phyloP scores from a whole-genome alignment of 92 coral and sea anemone genomes.

The Montipora capitata region DNA sequence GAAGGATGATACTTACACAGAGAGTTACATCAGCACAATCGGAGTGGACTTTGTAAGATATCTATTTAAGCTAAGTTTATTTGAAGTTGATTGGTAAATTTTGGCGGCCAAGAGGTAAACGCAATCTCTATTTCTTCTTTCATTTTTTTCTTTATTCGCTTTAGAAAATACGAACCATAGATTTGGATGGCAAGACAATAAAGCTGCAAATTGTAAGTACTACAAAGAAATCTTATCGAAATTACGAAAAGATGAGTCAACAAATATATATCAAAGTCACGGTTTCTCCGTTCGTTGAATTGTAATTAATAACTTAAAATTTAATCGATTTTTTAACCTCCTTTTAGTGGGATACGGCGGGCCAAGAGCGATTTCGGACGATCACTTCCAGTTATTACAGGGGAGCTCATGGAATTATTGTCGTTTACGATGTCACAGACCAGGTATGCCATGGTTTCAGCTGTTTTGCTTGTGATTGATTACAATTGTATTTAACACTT shows the following conservation, averaged over 20 bases:
- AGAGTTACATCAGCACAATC: constrained; percentile 99
- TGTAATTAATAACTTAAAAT: no score
- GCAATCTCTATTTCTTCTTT: constrained; percentile 32
- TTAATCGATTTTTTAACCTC: constrained; percentile 2
- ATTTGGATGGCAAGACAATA: constrained; percentile 99
- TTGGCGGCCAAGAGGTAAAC: constrained; percentile 28
- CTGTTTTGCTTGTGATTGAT: neutral
- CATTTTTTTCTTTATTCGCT: constrained; percentile 29
- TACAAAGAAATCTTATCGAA: neutral
- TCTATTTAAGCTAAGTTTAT: neutral
- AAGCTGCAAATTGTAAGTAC: constrained; percentile 98
- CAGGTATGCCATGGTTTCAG: constrained; percentile 71
- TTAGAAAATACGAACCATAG: constrained; percentile 99
- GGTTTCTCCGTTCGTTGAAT: constrained; percentile 6
- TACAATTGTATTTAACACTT: no score
- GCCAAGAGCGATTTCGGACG: constrained; percentile 98
- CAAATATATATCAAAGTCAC: constrained; percentile 12
- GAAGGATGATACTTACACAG: constrained; percentile 99
- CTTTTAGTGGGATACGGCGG: constrained; percentile 99
- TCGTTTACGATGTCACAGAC: constrained; percentile 99
- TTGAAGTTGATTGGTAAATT: constrained; percentile 6
- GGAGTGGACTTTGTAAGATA: constrained; percentile 99
- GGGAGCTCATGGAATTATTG: constrained; percentile 99
- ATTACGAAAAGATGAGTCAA: constrained; percentile 4
- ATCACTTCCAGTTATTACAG: constrained; percentile 98